Base-by-base conservation (phyloP, 1,140 invertebrate species). In the Habropoda laboriosa region DNA sequence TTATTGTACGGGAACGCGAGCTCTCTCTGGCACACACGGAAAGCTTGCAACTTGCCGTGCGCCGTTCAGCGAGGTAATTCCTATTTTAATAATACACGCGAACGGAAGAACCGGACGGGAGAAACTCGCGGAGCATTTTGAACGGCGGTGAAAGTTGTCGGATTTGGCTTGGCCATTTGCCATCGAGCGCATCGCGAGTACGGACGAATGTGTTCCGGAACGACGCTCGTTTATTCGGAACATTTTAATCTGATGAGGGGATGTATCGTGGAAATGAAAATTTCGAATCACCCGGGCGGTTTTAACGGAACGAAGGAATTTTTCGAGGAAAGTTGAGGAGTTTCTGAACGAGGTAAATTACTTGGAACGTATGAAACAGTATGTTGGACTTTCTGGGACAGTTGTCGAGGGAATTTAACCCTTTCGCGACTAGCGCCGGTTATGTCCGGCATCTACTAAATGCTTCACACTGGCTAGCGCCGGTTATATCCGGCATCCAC, bases 161-260 rank as follows among this genome's bases (percentile, higher is more conserved):
- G 57, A 63, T 84, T 85, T 84, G 66, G 13, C 30, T 60, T 85
- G 83, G 83, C 82, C 8, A n/a, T 35, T 21, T 55, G 83, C 83
- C 83, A 85, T 71, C 51, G 32, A 53, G n/a, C 24, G 51, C 63
- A 40, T 30, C 45, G 32, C 16, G 70, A 35, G 64, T 42, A n/a
- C 76, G 27, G 35, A 64, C 70, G 80, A 83, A 83, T 64, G 64
- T 67, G 51, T 58, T 55, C n/a, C 51, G 76, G n/a, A 57, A 47
- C 77, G 60, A 47, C 47, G 75, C n/a, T 81, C 55, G 49, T 76
- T 55, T 79, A 38, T 58, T 49, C 42, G 42, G 27, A 57, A 30
- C 21, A 24, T 68, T 68, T 38, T 68, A 68, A 68, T 68, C 35
- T 13, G 12, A 35, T 24, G 64, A n/a, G n/a, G n/a, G n/a, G n/a